Evolutionary conservation across 2,888 invertebrate genomes (phyloP).

Genomic region (Pandemis cinnamomeana): DNA sequence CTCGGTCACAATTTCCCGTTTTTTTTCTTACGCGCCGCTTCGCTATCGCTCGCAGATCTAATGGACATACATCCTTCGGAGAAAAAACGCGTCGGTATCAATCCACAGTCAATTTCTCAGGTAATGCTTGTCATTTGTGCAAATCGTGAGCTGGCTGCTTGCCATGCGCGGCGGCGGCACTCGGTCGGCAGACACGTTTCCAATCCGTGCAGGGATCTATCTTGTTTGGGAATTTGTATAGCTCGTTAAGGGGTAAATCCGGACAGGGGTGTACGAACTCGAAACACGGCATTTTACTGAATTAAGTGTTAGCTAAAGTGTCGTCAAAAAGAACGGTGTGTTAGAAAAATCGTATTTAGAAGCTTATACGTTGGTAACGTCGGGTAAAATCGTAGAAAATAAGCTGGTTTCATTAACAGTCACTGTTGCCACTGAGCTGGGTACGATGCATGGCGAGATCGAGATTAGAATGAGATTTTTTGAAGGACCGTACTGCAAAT

Average conservation of each 20-base stretch:
- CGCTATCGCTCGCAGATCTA: not conserved
- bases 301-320: no score
- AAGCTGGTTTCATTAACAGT: no score
- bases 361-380: no score
- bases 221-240: conserved; percentile 16
- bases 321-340: no score
- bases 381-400: no score
- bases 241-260: not conserved
- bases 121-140: conserved; percentile 14
- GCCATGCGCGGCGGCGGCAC: not conserved
- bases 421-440: no score
- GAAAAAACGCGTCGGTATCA: conserved; percentile 14
- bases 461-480: no score
- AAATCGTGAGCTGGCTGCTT: conserved; percentile 5
- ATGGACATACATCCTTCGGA: not conserved
- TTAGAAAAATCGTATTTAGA: no score
- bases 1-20: no score
- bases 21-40: no score
- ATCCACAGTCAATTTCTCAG: conserved; percentile 8
- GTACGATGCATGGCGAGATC: no score
- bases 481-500: no score
- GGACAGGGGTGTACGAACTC: not conserved
- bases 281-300: not conserved
- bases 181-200: conserved; percentile 24
- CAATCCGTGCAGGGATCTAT: conserved; percentile 24